Conservation (phyloP, 30 jellyfish, hydroid and myxozoan genomes). For the Chironex yamaguchii region DNA sequence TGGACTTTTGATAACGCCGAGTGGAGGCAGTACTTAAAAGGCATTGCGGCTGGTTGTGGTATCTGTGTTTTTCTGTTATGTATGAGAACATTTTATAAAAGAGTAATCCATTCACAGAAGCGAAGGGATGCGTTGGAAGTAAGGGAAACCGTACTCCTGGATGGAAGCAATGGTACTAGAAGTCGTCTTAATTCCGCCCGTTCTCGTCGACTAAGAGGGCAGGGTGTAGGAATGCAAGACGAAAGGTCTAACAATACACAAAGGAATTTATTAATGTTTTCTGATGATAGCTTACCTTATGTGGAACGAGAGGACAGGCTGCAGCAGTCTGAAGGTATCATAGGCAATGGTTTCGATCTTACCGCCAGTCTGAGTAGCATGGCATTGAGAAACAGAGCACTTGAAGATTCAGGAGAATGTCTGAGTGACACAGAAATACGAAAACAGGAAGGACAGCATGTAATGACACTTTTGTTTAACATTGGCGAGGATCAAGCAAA, state of each 20-base stretch:
- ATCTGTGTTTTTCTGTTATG: neutral
- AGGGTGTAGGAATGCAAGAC: neutral
- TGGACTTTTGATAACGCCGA: neutral
- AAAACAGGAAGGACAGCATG: constrained; percentile 71
- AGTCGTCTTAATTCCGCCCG: neutral
- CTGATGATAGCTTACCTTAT: neutral
- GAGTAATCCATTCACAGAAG: neutral
- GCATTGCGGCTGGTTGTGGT: neutral
- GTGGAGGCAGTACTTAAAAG: neutral
- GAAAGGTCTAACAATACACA: neutral
- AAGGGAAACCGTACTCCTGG: too few species aligned
- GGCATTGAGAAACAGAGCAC: too few species aligned
- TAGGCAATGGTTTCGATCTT: neutral
- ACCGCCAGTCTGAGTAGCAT: too few species aligned
- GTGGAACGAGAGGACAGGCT: neutral
- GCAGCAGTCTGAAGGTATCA: neutral
- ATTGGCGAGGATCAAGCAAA: constrained; percentile 91
- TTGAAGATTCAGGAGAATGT: neutral
- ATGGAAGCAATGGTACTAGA: neutral
- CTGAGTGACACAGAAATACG: neutral
- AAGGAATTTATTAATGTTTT: too few species aligned
- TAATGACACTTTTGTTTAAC: constrained; percentile 72
- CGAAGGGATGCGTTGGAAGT: neutral
- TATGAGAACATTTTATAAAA: neutral
- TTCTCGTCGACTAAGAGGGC: neutral